Percentiles rank a stretch among this genome's conserved stretches.
These are phyloP conservation scores for Thyatira batis DNA, from an alignment of 2,888 invertebrate genomes.

Conservation along the genomic window DNA sequence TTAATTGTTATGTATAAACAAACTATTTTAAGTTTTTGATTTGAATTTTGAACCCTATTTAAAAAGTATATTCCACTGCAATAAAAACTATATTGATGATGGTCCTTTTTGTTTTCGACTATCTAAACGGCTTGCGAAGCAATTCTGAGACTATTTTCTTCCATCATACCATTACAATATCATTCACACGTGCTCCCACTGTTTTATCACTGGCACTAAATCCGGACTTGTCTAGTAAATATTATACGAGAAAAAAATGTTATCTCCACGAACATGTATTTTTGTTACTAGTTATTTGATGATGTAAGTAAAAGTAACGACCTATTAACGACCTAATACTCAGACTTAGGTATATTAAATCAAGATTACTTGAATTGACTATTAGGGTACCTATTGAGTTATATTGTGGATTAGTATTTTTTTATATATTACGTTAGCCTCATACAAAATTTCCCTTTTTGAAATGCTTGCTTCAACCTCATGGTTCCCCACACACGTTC, in stretches of 20 bases:
- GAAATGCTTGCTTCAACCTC: too few relatives aligned
- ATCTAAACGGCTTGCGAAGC: not conserved
- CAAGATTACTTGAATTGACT: not conserved
- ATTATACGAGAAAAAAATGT: not conserved
- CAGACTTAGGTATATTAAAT: not conserved
- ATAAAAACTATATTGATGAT: too few relatives aligned
- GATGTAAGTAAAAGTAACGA: not conserved
- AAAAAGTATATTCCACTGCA: not conserved
- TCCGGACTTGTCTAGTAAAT: slow-evolving; percentile 1
- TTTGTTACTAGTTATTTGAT: not conserved
- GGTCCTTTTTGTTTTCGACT: too few relatives aligned
- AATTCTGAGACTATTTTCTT: not conserved
- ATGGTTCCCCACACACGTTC: too few relatives aligned
- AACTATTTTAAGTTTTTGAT: not conserved
- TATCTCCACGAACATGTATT: not conserved
- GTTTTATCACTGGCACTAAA: slow-evolving; percentile 1
- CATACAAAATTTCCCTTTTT: too few relatives aligned
- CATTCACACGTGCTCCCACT: not conserved
- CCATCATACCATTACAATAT: not conserved
- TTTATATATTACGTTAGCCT: not conserved
- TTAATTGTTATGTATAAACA: not conserved
- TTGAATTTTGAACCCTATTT: not conserved
- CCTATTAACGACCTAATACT: not conserved
- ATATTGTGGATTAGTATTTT: too few relatives aligned
- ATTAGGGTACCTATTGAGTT: too few relatives aligned